These are phyloP conservation scores for Reticulitermes speratus DNA, from an alignment of 1,140 invertebrate species.

Conservation along the genomic window DNA sequence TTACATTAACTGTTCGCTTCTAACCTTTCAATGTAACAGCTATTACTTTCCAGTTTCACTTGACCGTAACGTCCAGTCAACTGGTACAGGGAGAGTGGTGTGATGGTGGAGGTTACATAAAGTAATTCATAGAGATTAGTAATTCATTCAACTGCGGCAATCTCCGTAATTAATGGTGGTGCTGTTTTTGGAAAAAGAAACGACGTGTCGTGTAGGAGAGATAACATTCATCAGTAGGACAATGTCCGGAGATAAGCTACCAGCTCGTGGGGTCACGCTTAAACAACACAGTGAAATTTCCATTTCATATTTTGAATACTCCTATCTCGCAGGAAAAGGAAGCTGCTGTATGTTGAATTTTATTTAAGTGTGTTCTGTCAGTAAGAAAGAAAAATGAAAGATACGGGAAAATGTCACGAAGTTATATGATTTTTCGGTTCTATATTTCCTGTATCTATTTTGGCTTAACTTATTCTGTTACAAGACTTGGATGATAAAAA, in stretches of 20 bases:
- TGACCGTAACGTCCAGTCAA: too few species aligned
- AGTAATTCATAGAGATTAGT: constrained; percentile 14
- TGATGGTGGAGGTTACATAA: background rate
- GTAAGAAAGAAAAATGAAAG: too few species aligned
- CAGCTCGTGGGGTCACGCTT: background rate
- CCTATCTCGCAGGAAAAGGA: background rate
- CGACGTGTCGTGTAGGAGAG: background rate
- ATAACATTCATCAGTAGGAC: background rate
- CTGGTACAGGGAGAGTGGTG: background rate
- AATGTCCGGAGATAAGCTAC: background rate
- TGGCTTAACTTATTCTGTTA: too few species aligned
- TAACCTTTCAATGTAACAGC: too few species aligned
- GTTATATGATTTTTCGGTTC: too few species aligned
- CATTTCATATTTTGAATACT: background rate
- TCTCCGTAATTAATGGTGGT: background rate
- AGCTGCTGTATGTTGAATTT: background rate
- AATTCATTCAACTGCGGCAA: constrained; percentile 1
- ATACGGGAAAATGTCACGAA: too few species aligned
- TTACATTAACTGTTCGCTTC: too few species aligned
- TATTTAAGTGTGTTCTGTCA: too few species aligned
- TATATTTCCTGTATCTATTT: too few species aligned
- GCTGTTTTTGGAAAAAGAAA: background rate
- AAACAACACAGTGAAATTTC: background rate
- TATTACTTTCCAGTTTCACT: too few species aligned
- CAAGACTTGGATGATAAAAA: too few species aligned